phyloP scores from a whole-genome alignment of 2,113 vertebrate species.

The Tachycineta bicolor region DNA sequence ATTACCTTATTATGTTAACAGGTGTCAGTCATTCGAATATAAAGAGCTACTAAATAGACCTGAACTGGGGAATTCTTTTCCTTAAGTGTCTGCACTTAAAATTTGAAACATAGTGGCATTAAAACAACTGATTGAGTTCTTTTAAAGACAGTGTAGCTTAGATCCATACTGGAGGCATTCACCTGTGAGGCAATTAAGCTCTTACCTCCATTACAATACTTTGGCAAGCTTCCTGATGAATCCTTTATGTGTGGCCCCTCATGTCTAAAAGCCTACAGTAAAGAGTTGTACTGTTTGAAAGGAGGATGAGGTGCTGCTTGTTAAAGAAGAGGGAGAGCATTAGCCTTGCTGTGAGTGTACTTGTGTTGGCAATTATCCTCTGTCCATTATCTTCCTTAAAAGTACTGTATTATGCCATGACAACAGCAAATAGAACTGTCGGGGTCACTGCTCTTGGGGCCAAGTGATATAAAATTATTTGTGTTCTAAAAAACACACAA shows the following conservation, averaged over 20 bases:
- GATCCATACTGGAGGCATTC: constrained; percentile 38
- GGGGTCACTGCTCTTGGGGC: neutral
- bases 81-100: constrained; percentile 38
- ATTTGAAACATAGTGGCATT: constrained; percentile 21
- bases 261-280: neutral
- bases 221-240: constrained; percentile 60
- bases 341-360: neutral
- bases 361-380: neutral
- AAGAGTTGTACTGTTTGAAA: neutral
- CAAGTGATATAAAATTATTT: neutral
- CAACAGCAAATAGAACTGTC: neutral
- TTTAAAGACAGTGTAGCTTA: constrained; percentile 34
- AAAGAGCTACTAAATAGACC: constrained; percentile 34
- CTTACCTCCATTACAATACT: constrained; percentile 42
- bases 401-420: neutral
- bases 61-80: constrained; percentile 46
- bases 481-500: neutral
- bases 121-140: constrained; percentile 19
- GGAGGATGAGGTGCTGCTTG: neutral
- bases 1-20: constrained; percentile 62
- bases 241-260: constrained; percentile 13
- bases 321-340: neutral
- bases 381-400: neutral
- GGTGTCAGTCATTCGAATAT: constrained; percentile 52
- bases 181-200: constrained; percentile 48